A percentile compares a stretch with the other conserved stretches of the same genome.
phyloP scores from a whole-genome alignment of 2,113 vertebrate genomes.

The Progne subis region DNA sequence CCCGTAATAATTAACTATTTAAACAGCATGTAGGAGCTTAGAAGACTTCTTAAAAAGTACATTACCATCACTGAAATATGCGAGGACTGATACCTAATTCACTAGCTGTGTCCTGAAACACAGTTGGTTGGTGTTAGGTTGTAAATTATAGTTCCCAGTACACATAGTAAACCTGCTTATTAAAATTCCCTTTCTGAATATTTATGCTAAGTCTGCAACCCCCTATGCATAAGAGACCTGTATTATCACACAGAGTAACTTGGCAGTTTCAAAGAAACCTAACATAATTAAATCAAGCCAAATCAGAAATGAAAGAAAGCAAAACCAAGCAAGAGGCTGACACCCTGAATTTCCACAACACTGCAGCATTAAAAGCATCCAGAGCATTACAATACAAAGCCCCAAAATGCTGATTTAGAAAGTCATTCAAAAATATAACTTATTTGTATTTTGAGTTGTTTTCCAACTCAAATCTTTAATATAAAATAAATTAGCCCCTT shows the following conservation, averaged over 20 bases:
- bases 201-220: slow-evolving; percentile 28
- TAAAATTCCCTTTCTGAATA: slow-evolving; percentile 54
- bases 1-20: background rate
- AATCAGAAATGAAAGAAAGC: slow-evolving; percentile 4
- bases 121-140: background rate
- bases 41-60: background rate
- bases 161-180: slow-evolving; percentile 9
- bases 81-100: slow-evolving; percentile 11
- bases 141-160: slow-evolving; percentile 44
- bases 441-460: background rate
- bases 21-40: background rate
- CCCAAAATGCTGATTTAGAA: background rate
- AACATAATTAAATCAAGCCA: slow-evolving; percentile 24
- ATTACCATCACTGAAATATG: background rate
- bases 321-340: background rate
- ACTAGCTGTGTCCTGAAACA: slow-evolving; percentile 22
- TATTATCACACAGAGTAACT: slow-evolving; percentile 36
- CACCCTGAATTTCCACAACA: background rate
- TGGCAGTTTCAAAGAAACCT: slow-evolving; percentile 30
- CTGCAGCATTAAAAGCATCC: background rate
- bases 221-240: slow-evolving; percentile 21
- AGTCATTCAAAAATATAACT: background rate
- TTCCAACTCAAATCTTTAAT: background rate
- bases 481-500: background rate
- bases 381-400: background rate